A percentile compares a stretch with the other conserved stretches of the same genome.
Conservation (phyloP, 1,140 invertebrate genomes). For the Camponotus vicinus region DNA sequence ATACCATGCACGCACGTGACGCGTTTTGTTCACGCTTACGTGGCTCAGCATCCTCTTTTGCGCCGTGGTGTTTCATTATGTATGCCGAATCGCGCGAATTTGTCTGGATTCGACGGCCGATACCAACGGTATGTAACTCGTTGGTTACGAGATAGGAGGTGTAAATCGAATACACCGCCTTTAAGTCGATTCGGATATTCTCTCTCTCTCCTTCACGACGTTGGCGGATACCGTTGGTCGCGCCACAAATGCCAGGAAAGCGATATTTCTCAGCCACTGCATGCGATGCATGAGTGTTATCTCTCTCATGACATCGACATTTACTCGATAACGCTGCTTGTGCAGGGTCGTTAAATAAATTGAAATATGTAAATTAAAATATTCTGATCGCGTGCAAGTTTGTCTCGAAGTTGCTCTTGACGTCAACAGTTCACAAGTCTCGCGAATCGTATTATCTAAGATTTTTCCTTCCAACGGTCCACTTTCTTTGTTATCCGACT, state of each 20-base stretch:
- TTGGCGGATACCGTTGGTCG: conserved; percentile 47
- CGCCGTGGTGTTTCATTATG: conserved; percentile 24
- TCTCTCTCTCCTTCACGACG: not conserved
- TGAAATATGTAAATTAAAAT: too few species aligned
- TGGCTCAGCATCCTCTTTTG: not conserved
- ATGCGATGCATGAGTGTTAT: conserved; percentile 36
- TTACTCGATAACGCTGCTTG: not conserved
- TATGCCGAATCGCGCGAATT: conserved; percentile 18
- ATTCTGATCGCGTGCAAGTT: not conserved
- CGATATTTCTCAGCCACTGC: conserved; percentile 49
- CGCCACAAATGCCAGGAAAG: conserved; percentile 47
- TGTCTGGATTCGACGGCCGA: conserved; percentile 31
- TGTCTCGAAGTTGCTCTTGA: not conserved
- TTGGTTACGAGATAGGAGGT: conserved; percentile 30
- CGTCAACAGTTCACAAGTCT: not conserved
- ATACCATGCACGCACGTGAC: conserved; percentile 21
- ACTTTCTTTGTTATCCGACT: not conserved
- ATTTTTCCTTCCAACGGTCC: conserved; percentile 28
- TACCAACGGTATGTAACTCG: not conserved
- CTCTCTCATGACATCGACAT: conserved; percentile 38
- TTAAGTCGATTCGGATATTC: conserved; percentile 31
- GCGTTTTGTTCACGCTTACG: conserved; percentile 12
- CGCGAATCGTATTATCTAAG: not conserved
- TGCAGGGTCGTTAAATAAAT: conserved; percentile 4
- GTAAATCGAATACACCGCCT: not conserved